Conservation (phyloP, 2,113 vertebrate genomes). For the Chloropsis hardwickii region DNA sequence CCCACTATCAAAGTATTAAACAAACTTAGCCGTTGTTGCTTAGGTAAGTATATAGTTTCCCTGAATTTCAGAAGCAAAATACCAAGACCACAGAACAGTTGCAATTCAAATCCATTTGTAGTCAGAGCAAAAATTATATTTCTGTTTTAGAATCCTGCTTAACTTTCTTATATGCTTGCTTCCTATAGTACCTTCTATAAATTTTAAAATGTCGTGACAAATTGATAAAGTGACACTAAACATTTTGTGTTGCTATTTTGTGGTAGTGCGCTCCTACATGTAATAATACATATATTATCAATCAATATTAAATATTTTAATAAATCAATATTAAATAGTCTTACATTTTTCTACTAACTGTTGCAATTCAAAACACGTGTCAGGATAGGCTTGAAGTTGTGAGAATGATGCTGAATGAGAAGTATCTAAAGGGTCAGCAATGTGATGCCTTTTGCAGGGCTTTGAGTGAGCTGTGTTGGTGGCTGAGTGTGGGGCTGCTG, state of each 20-base stretch:
- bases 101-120: not conserved
- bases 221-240: not conserved
- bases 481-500: not conserved
- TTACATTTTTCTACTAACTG: not conserved
- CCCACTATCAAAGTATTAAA: not conserved
- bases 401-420: not conserved
- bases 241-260: not conserved
- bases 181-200: not conserved
- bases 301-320: not conserved
- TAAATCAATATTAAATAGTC: not conserved
- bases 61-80: conserved; percentile 3
- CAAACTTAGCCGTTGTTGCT: not conserved
- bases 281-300: not conserved
- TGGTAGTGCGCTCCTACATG: not conserved
- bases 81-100: not conserved
- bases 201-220: not conserved
- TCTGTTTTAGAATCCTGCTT: not conserved
- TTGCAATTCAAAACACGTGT: not conserved
- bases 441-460: not conserved
- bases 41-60: not conserved
- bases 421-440: not conserved
- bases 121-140: not conserved
- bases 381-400: not conserved
- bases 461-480: not conserved
- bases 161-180: not conserved